phyloP scores from a whole-genome alignment of 2,113 vertebrate species.

The Cygnus buccinator region DNA sequence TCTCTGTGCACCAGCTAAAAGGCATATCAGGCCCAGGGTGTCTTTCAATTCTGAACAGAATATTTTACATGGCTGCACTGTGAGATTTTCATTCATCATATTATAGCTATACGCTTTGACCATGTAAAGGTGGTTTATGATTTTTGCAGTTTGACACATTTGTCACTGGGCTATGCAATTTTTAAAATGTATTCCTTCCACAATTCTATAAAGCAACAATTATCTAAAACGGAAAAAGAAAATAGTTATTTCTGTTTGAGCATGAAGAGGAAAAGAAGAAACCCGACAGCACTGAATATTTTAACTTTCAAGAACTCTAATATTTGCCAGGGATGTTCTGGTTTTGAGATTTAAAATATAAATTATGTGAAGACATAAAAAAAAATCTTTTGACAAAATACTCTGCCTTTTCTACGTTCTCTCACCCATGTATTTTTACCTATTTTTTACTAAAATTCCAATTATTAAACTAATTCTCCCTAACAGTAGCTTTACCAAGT shows the following conservation, averaged over 20 bases:
- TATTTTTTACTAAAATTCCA: not conserved
- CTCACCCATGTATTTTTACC: not conserved
- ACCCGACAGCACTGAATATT: not conserved
- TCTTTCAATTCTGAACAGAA: constrained; percentile 20
- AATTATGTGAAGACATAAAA: not conserved
- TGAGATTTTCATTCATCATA: not conserved
- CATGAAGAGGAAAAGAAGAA: not conserved
- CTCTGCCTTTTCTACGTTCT: not conserved
- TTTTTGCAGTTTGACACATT: constrained; percentile 4
- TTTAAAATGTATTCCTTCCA: not conserved
- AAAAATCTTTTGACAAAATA: not conserved
- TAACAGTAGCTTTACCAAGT: not conserved
- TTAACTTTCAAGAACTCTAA: not conserved
- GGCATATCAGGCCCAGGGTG: not conserved
- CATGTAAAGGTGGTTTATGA: not conserved
- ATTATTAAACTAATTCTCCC: not conserved
- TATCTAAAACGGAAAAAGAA: constrained; percentile 7
- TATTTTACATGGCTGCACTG: not conserved
- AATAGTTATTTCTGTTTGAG: not conserved
- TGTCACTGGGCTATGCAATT: not conserved
- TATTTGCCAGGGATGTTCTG: not conserved
- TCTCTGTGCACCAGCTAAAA: not conserved
- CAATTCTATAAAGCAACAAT: not conserved
- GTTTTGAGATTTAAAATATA: not conserved
- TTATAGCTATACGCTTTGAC: not conserved